These are phyloP conservation scores for Melanotaenia duboulayi DNA, from an alignment of 2,113 vertebrate genomes.

Conservation along the genomic window DNA sequence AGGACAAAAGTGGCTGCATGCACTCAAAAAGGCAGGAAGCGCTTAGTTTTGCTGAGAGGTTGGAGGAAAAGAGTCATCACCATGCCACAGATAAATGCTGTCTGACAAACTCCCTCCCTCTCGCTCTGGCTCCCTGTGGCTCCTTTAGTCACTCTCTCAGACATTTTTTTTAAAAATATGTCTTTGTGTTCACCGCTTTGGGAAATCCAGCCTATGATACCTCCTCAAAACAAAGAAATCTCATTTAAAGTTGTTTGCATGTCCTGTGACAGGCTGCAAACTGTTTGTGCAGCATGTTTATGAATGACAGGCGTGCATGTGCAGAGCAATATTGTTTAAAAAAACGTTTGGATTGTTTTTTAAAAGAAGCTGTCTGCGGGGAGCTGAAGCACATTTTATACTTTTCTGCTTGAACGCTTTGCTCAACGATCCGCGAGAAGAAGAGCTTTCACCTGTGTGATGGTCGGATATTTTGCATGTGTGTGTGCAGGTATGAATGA, in stretches of 20 bases:
- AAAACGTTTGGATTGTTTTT: constrained; percentile 13
- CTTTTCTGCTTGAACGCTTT: constrained; percentile 67
- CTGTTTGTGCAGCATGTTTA: constrained; percentile 9
- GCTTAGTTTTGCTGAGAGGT: constrained; percentile 68
- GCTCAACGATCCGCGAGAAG: constrained; percentile 59
- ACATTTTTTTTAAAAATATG: constrained; percentile 15
- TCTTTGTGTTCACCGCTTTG: constrained; percentile 30
- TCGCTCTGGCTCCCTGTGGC: constrained; percentile 40
- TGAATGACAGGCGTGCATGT: background rate
- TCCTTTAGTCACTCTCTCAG: constrained; percentile 46
- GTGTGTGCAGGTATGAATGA: constrained; percentile 52
- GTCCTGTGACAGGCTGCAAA: background rate
- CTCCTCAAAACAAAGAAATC: constrained; percentile 28
- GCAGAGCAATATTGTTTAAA: constrained; percentile 30
- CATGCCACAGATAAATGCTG: constrained; percentile 74
- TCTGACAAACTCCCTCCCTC: constrained; percentile 64
- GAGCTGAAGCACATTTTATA: constrained; percentile 50
- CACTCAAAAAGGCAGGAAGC: constrained; percentile 70
- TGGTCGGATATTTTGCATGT: constrained; percentile 46
- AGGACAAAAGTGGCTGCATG: constrained; percentile 64
- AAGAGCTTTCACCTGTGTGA: constrained; percentile 70
- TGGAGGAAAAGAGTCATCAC: constrained; percentile 76
- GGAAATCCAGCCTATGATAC: constrained; percentile 21
- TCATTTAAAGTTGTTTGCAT: constrained; percentile 19
- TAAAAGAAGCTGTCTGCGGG: constrained; percentile 14